A percentile compares a stretch with the other conserved stretches of the same genome.
These are phyloP conservation scores for Ceratina australensis DNA, from an alignment of 1,140 invertebrate species.

Conservation along the genomic window DNA sequence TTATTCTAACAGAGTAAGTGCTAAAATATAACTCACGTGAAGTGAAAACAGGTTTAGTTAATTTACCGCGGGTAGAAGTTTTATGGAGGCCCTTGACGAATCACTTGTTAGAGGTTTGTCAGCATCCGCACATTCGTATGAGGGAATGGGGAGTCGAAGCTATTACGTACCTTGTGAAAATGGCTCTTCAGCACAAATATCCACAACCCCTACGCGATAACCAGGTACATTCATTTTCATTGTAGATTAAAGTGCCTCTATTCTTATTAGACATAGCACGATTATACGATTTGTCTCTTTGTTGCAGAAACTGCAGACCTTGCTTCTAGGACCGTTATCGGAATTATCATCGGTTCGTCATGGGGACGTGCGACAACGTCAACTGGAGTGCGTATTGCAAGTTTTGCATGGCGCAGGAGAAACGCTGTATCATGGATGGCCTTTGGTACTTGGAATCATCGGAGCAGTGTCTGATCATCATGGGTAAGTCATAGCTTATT, in stretches of 20 bases:
- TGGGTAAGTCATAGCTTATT: conserved; percentile 82
- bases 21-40: neutral
- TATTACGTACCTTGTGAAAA: conserved; percentile 95
- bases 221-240: conserved; percentile 81
- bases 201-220: conserved; percentile 91
- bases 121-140: conserved; percentile 96
- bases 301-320: conserved; percentile 88
- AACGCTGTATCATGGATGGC: conserved; percentile 95
- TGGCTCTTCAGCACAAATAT: conserved; percentile 93
- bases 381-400: conserved; percentile 96
- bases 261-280: neutral
- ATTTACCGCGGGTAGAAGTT: conserved; percentile 95
- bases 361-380: conserved; percentile 95
- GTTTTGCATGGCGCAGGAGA: conserved; percentile 96
- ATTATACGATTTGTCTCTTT: neutral
- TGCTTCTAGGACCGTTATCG: conserved; percentile 92
- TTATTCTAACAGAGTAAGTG: conserved; percentile 92
- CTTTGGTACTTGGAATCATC: conserved; percentile 95
- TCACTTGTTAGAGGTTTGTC: conserved; percentile 96
- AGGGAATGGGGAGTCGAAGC: conserved; percentile 98
- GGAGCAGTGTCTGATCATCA: conserved; percentile 95
- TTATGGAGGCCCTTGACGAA: conserved; percentile 98
- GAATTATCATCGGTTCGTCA: conserved; percentile 94
- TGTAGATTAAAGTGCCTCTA: no score
- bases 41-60: conserved; percentile 98